Base-by-base conservation (phyloP, 2,888 invertebrate species). In the Troides aeacus region DNA sequence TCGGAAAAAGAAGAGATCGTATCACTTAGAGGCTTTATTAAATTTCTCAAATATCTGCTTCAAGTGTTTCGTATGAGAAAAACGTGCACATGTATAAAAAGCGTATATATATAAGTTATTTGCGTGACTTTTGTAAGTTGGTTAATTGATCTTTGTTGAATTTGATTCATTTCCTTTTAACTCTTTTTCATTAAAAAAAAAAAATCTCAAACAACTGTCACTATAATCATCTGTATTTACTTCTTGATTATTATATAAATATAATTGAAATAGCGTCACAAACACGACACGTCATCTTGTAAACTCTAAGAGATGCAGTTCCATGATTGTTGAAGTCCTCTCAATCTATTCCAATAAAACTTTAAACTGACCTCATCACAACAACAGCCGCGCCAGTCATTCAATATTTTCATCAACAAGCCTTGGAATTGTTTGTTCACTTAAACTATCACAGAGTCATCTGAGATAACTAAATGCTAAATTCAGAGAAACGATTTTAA, bases 351-450 rank as follows among this genome's bases (percentile, higher is more conserved):
- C 56, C 62, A 70, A 70, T 70, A 46, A 57, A 62, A 62, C 36
- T 36, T 65, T 61, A 58, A 62, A 57, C 42, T 57, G 61, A 36
- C 36, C 64, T 64, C 50, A 39, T 63, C 18, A n/a, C 18, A 62
- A 62, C n/a, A 62, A 57, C 17, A n/a, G 21, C 12, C 24, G 53
- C 23, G 21, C 42, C 42, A 12, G 15, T 42, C 50, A 56, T 62
- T 56, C 50, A 64, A 64, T 60, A 65, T 69, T 62, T 62, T 65
- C 56, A 68, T 64, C 50, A 62, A 57, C 62, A 39, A 57, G 57
- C 69, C 64, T 64, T 64, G 68, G 63, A 64, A 60, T 68, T 39
- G 53, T 64, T 64, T 68, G 59, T 60, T 59, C 63, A 53, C 59
- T 68, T 64, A 64, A 64, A 53, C n/a, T 39, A 24, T 50, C 39